Conservation (phyloP, 2,888 invertebrate genomes). For the Drosophila neonasuta region DNA sequence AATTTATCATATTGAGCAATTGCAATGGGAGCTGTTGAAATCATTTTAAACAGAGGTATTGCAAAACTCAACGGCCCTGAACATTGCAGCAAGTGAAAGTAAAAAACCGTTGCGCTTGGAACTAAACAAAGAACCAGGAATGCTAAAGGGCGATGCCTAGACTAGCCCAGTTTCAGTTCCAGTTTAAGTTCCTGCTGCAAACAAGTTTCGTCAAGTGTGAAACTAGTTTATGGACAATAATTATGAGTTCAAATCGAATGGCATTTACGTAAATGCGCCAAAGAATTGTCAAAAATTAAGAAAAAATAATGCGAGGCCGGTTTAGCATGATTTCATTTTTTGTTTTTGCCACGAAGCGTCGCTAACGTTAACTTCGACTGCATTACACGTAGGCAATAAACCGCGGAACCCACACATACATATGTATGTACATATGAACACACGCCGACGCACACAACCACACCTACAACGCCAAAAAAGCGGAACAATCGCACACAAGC, state of each 20-base stretch:
- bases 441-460: conserved; percentile 5
- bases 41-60: conserved; percentile 8
- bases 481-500: conserved; percentile 29
- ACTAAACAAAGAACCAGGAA: conserved; percentile 30
- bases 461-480: conserved; percentile 27
- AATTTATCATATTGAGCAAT: background rate
- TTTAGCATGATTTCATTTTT: conserved; percentile 37
- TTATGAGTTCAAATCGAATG: conserved; percentile 17
- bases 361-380: conserved; percentile 9
- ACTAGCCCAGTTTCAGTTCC: conserved; percentile 34
- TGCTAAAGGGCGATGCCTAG: conserved; percentile 25
- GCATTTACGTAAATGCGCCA: conserved; percentile 38
- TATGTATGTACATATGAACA: background rate
- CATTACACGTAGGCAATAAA: conserved; percentile 45
- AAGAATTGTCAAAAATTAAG: conserved; percentile 47
- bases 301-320: conserved; percentile 35
- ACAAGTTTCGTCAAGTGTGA: conserved; percentile 31
- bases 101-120: conserved; percentile 16
- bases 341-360: conserved; percentile 33
- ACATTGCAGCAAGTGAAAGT: conserved; percentile 47
- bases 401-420: conserved; percentile 15
- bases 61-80: conserved; percentile 53
- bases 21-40: background rate
- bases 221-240: conserved; percentile 21
- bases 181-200: conserved; percentile 40